Percentiles rank a stretch among this genome's conserved stretches.
These are phyloP conservation scores for Cybosia mesomella DNA, from an alignment of 2,888 invertebrate genomes.

Conservation along the genomic window DNA sequence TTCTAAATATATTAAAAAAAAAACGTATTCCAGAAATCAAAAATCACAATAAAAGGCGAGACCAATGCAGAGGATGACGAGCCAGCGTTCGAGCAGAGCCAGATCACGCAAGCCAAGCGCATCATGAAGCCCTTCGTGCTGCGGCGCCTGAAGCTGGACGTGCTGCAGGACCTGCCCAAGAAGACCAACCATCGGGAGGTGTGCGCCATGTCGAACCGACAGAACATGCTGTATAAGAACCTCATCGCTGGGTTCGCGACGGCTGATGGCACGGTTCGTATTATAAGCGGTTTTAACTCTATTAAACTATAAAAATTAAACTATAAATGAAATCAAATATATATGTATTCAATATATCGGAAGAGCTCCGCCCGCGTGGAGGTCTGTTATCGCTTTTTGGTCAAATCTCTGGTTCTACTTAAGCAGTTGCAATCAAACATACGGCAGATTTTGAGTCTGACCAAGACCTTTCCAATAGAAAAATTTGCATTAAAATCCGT, in stretches of 20 bases:
- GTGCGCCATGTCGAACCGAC: constrained; percentile 89
- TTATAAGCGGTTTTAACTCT: not conserved
- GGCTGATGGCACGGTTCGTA: constrained; percentile 86
- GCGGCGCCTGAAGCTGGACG: constrained; percentile 94
- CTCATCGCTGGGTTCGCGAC: constrained; percentile 90
- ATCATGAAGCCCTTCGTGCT: constrained; percentile 99
- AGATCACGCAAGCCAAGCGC: constrained; percentile 96
- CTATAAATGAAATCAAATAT: too few species aligned
- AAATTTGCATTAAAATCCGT: too few species aligned
- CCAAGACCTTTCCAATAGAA: too few species aligned
- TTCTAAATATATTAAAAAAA: too few species aligned
- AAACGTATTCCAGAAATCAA: constrained; percentile 80
- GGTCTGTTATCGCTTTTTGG: too few species aligned
- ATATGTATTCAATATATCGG: too few species aligned
- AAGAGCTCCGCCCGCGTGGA: too few species aligned
- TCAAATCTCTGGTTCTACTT: too few species aligned
- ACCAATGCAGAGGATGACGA: constrained; percentile 86
- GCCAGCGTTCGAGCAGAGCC: constrained; percentile 95
- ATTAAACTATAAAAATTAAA: too few species aligned
- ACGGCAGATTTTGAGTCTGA: too few species aligned
- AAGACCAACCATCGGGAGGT: constrained; percentile 91
- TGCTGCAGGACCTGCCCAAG: constrained; percentile 93
- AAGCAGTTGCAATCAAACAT: too few species aligned
- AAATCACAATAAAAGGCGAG: constrained; percentile 81
- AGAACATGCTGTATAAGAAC: constrained; percentile 91